Base-by-base conservation (phyloP, 2,888 invertebrate species). In the Meteorus cinctellus region DNA sequence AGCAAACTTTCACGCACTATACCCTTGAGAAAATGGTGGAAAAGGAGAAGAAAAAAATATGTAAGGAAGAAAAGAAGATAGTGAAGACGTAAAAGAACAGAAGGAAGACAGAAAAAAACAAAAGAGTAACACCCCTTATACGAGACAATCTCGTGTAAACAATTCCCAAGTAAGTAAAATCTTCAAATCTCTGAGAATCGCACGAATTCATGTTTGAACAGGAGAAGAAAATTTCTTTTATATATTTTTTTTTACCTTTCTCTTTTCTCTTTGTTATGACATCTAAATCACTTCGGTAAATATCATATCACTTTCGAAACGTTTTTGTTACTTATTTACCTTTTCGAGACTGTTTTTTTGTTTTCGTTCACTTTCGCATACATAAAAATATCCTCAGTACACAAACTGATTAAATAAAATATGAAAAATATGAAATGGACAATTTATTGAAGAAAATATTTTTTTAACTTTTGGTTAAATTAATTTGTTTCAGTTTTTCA, bases 241-340 rank as follows among this genome's bases (percentile, higher is more conserved):
- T n/a, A 19, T 55, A 5, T 55, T 55, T 6, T 5, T 8, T 19
- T 19, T 55, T 1, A 1, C 8, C 8, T 19, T 55, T 24, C 19
- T 55, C 8, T 19, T 55, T 24, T 19, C 19, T 55, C 77, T 73
- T 76, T 77, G 76, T 77, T 79, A 80, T 80, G 76, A 76, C 73
- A 65, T 67, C 14, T 55, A 76, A 62, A 75, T 76, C 75, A 76
- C 68, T 77, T 76, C 41, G 31, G 71, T 73, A 80, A 80, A 80
- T 79, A 79, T 80, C 36, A 65, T 65, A 79, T 77, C 66, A 55
- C 29, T 62, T 62, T 41, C 41, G 8, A 16, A 62, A 59, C 41
- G 48, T 55, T 41, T 19, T 60, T 72, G 19, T 31, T 51, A 41
- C 48, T 14, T 60, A 27, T 65, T 71, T 45, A n/a, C 16, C 24